Evolutionary conservation across 2,888 invertebrate genomes (phyloP).

Genomic region (Chloromyia formosa): DNA sequence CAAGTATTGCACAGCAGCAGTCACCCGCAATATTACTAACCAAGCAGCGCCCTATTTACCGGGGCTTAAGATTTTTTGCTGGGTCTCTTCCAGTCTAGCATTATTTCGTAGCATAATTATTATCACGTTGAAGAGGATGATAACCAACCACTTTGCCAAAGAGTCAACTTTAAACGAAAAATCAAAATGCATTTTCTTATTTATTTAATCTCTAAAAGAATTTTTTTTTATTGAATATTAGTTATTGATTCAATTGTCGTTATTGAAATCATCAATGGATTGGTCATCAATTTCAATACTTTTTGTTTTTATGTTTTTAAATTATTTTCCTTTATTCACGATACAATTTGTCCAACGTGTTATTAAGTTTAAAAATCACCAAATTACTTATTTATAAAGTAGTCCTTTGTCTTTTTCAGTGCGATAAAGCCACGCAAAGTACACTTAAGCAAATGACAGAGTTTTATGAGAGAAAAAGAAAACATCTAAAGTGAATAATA

Average conservation of each 20-base stretch:
- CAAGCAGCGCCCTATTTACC: no score
- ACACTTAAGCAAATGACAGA: neutral
- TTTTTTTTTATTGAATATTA: constrained; percentile 23
- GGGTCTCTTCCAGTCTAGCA: no score
- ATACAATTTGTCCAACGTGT: no score
- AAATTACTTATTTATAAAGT: no score
- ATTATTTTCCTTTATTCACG: neutral
- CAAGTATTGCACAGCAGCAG: no score
- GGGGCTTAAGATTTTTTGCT: no score
- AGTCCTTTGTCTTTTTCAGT: neutral
- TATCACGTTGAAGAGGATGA: no score
- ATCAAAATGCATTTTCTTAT: neutral
- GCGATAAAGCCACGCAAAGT: neutral
- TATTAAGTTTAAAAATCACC: no score
- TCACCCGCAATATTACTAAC: no score
- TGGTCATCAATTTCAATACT: constrained; percentile 11
- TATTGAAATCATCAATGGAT: neutral
- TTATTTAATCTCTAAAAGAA: constrained; percentile 15
- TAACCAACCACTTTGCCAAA: no score
- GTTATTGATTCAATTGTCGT: neutral
- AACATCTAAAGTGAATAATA: neutral
- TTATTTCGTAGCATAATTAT: no score
- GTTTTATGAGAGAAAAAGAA: neutral
- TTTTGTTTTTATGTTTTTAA: neutral
- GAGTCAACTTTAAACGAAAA: neutral